Evolutionary conservation across 30 jellyfish, hydroid and myxozoan species (phyloP).

Genomic region (Aurelia sp.): DNA sequence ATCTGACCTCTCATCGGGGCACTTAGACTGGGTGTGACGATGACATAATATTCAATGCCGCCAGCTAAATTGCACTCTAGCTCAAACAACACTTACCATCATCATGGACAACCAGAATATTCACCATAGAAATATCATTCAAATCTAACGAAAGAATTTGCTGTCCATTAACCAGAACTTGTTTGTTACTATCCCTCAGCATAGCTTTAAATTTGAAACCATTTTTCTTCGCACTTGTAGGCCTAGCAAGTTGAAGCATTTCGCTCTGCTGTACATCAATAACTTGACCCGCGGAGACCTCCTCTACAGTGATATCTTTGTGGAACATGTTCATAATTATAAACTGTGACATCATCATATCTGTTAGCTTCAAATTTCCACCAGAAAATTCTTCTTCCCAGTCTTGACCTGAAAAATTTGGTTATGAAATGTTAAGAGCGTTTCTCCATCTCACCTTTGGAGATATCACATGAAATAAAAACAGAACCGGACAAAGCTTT

Average conservation of each 20-base stretch:
- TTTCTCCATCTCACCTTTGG: too few relatives aligned
- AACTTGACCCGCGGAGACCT: slow-evolving; percentile 48
- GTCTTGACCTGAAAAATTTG: slow-evolving; percentile 69
- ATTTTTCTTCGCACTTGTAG: slow-evolving; percentile 55
- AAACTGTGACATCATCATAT: slow-evolving; percentile 71
- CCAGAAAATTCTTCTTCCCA: slow-evolving; percentile 76
- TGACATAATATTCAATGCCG: too few relatives aligned
- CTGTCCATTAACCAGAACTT: slow-evolving; percentile 84
- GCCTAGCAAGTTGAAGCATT: slow-evolving; percentile 85
- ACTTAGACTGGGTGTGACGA: too few relatives aligned
- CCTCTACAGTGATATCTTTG: slow-evolving; percentile 88
- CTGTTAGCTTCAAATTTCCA: slow-evolving; percentile 69
- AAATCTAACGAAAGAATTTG: slow-evolving; percentile 50
- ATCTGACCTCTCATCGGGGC: too few relatives aligned
- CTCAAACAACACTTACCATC: slow-evolving; percentile 58
- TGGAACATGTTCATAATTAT: slow-evolving; percentile 88
- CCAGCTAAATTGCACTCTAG: too few relatives aligned
- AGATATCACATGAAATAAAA: too few relatives aligned
- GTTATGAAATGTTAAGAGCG: too few relatives aligned
- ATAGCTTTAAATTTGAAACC: slow-evolving; percentile 74
- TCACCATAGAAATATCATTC: slow-evolving; percentile 62
- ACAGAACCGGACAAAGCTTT: too few relatives aligned
- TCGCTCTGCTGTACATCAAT: slow-evolving; percentile 89
- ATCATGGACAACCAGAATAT: slow-evolving; percentile 83
- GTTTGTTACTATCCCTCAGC: slow-evolving; percentile 52